Percentiles rank a stretch among this genome's conserved stretches.
Conservation (phyloP, 2,113 vertebrate genomes). For the Bolborhynchus lineola region DNA sequence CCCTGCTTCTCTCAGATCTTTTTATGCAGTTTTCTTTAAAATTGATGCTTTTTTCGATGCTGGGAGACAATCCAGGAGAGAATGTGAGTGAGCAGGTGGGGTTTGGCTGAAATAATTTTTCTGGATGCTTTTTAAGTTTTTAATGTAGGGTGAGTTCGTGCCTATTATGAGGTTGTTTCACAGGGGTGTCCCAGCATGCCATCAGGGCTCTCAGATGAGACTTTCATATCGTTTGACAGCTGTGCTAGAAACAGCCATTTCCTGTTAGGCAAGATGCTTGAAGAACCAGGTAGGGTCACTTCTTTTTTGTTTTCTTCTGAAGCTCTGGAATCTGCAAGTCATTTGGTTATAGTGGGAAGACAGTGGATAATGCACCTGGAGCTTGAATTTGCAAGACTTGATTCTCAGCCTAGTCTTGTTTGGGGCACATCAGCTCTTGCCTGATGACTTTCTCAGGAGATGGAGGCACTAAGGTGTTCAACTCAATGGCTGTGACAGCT, state of each 20-base stretch:
- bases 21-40: background rate
- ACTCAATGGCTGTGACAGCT: background rate
- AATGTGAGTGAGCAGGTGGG: background rate
- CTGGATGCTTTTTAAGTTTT: background rate
- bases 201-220: fast-evolving
- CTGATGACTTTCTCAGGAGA: background rate
- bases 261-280: background rate
- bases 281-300: background rate
- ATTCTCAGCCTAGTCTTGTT: background rate
- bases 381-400: background rate
- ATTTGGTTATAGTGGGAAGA: background rate
- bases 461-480: background rate
- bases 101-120: background rate
- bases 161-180: background rate
- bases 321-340: background rate
- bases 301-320: background rate
- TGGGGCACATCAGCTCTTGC: background rate
- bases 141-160: background rate
- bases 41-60: background rate
- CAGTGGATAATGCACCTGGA: background rate
- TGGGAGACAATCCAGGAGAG: background rate
- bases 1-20: background rate
- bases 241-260: background rate
- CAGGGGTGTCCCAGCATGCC: background rate
- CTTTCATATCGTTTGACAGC: background rate